phyloP scores from a whole-genome alignment of 2,113 vertebrate genomes.

The Thoracochromis brauschi region DNA sequence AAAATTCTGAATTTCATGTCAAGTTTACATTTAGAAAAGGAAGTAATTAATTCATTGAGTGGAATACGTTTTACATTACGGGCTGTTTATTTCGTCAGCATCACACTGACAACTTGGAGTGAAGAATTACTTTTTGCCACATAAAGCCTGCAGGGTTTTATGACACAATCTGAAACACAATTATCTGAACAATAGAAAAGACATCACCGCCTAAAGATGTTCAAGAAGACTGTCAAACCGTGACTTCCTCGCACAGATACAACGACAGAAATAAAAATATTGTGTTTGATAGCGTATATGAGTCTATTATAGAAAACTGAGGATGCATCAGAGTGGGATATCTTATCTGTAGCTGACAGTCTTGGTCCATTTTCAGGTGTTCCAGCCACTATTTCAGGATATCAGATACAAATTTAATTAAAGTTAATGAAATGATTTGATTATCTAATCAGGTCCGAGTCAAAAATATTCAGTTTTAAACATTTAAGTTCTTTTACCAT shows the following conservation, averaged over 20 bases:
- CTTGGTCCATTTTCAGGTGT: not conserved
- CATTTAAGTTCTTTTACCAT: not conserved
- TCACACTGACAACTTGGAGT: not conserved
- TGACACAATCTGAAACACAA: not conserved
- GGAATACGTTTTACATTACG: not conserved
- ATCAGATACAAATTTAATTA: not conserved
- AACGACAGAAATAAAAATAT: not conserved
- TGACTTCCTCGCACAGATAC: not conserved
- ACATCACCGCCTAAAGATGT: not conserved
- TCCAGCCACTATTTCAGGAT: not conserved
- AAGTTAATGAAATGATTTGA: not conserved
- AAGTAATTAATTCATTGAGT: not conserved
- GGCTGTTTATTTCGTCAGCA: not conserved
- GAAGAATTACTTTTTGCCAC: not conserved
- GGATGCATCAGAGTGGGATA: not conserved
- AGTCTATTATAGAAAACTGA: not conserved
- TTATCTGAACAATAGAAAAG: not conserved
- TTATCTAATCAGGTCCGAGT: rapidly evolving
- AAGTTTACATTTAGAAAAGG: not conserved
- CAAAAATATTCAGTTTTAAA: not conserved
- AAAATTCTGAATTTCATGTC: not conserved
- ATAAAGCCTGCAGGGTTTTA: not conserved
- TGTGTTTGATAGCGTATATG: not conserved
- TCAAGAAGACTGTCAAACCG: not conserved
- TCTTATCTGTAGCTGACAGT: not conserved